phyloP scores from a whole-genome alignment of 2,888 invertebrate species.

The Harmothoe impar region DNA sequence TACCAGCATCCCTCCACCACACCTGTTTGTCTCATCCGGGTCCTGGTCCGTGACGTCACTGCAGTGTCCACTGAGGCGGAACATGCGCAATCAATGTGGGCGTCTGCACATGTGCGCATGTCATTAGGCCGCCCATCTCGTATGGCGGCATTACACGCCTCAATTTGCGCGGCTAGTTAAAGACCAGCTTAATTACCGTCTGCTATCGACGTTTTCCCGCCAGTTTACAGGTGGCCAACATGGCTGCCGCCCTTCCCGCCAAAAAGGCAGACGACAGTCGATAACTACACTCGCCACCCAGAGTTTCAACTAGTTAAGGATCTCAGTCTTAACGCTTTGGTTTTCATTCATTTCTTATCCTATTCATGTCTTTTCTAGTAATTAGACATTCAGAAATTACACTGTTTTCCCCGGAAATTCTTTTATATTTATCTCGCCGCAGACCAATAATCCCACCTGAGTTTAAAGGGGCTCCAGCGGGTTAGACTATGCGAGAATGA shows the following conservation, averaged over 20 bases:
- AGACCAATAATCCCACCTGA: too few species aligned
- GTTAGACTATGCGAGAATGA: too few species aligned
- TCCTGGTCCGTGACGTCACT: not conserved
- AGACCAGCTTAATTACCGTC: constrained; percentile 23
- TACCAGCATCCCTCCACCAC: not conserved
- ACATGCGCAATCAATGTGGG: not conserved
- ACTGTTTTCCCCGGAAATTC: too few species aligned
- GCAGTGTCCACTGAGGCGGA: not conserved
- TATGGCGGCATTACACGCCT: constrained; percentile 23
- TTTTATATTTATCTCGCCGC: too few species aligned
- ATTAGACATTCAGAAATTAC: too few species aligned
- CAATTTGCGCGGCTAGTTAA: constrained; percentile 7
- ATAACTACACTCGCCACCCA: not conserved
- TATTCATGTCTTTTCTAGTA: too few species aligned
- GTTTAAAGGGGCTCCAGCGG: too few species aligned
- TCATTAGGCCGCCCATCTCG: not conserved
- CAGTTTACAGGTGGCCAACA: constrained; percentile 23
- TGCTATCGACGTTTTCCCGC: constrained; percentile 38
- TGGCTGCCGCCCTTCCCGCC: not conserved
- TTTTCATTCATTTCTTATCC: not conserved
- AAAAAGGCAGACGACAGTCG: constrained; percentile 26
- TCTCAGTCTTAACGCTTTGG: not conserved
- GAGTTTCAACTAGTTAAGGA: not conserved
- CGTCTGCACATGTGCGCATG: not conserved
- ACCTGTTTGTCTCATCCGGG: constrained; percentile 29